Evolutionary conservation across 1,140 invertebrate species (phyloP), one percentile per base, ranked within the genome.

Genomic region (Asbolus verrucosus): DNA sequence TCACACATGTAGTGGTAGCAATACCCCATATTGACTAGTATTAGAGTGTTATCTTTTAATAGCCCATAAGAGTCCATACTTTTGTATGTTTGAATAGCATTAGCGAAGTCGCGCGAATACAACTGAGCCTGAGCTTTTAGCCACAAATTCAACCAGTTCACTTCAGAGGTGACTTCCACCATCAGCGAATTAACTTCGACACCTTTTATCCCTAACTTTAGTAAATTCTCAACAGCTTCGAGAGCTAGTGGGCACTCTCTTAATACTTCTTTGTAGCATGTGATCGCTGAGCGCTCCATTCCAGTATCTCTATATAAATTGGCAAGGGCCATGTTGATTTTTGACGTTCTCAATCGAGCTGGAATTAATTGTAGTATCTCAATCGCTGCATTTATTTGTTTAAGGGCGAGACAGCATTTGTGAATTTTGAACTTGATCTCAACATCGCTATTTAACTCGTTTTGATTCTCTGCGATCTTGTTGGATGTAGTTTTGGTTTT

Each of bases 381-480:
- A 27, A 92, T 83, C 1, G 91, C 91, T 79, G 63, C 74, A 70
- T 86, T 83, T 30, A 82, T 84, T 74, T 91, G 89, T 73, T 91
- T 90, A 65, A 90, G 81, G 66, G 89, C 86, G 1, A 89, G 77
- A 73, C 89, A 84, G 82, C 92, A 94, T 14, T 87, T 76, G 79
- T 92, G 86, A 33, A 93, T 87, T 79, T 91, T 88, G 77, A 89
- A 93, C 79, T 92, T 92, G n/a, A 94, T 87, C 73, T 93, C 91
- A 85, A 85, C 83, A 78, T 88, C 87, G n/a, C 84, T 84, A 41
- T 82, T 76, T 13, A 85, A 62, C 72, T 87, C 85, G 61, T 75
- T 76, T 1, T 69, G 73, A 41, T 65, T 75, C 15, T 77, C 76
- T 11, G 50, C 15, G 30, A 71, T 24, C 72, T 78, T 77, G 41